Evolutionary conservation across 2,888 invertebrate species (phyloP).

Genomic region (Leucophenga maculata): DNA sequence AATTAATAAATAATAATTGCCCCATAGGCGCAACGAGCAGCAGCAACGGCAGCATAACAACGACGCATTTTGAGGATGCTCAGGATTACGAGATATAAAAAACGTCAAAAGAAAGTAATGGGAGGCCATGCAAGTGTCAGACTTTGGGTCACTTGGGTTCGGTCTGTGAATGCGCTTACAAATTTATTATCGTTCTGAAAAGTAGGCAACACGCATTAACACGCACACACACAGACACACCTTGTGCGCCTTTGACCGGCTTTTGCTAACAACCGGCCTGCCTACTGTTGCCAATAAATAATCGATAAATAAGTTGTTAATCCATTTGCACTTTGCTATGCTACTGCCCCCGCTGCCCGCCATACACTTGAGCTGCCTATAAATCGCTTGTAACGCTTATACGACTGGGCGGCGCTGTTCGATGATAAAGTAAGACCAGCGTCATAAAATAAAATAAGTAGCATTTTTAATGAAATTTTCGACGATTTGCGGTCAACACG

Average conservation of each 20-base stretch:
- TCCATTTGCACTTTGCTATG: slow-evolving; percentile 41
- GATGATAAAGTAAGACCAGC: neutral
- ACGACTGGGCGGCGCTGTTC: neutral
- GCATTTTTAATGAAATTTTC: slow-evolving; percentile 45
- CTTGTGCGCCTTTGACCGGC: neutral
- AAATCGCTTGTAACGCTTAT: too few species aligned
- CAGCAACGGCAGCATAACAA: neutral
- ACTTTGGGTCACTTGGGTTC: neutral
- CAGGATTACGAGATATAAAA: neutral
- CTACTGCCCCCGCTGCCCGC: too few species aligned
- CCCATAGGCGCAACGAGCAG: neutral
- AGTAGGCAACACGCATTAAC: too few species aligned
- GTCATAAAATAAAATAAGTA: slow-evolving; percentile 38
- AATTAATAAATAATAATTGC: slow-evolving; percentile 53
- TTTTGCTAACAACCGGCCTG: neutral
- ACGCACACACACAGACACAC: slow-evolving; percentile 26
- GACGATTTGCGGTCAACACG: slow-evolving; percentile 38
- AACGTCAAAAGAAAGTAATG: too few species aligned
- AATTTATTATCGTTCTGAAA: slow-evolving; percentile 6
- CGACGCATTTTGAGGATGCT: neutral
- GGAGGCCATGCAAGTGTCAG: neutral
- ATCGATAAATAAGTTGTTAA: slow-evolving; percentile 57
- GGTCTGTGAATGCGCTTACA: neutral
- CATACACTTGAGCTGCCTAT: too few species aligned
- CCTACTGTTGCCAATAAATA: slow-evolving; percentile 29